A percentile compares a stretch with the other conserved stretches of the same genome.
Conservation (phyloP, 2,113 vertebrate genomes). For the Ammodytes marinus region DNA sequence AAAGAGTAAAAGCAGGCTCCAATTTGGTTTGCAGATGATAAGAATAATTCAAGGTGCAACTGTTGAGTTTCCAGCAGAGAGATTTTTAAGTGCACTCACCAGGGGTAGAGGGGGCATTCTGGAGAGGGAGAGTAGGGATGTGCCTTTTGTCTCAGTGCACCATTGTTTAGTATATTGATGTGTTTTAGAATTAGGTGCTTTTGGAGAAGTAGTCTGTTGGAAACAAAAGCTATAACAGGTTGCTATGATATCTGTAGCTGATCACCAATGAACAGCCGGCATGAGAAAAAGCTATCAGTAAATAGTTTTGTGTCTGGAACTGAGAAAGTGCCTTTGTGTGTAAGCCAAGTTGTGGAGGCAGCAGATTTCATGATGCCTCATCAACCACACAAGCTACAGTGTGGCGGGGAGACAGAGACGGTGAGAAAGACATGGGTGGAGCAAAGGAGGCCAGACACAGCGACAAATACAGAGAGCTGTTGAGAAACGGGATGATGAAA, state of each 20-base stretch:
- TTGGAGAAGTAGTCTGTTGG: slow-evolving; percentile 24
- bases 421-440: slow-evolving; percentile 38
- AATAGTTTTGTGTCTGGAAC: slow-evolving; percentile 68
- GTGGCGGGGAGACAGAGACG: slow-evolving; percentile 25
- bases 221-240: slow-evolving; percentile 39
- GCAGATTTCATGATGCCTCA: slow-evolving; percentile 63
- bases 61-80: slow-evolving; percentile 30
- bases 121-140: slow-evolving; percentile 4
- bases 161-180: slow-evolving; percentile 35
- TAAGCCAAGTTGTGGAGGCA: slow-evolving; percentile 62
- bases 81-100: slow-evolving; percentile 29
- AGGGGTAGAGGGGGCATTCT: neutral
- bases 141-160: slow-evolving; percentile 31
- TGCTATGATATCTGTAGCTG: slow-evolving; percentile 15
- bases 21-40: slow-evolving; percentile 62
- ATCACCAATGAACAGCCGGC: neutral
- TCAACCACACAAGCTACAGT: slow-evolving; percentile 54
- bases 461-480: neutral
- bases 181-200: slow-evolving; percentile 31
- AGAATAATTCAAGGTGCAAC: slow-evolving; percentile 46
- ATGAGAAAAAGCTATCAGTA: slow-evolving; percentile 53
- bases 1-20: slow-evolving; percentile 10
- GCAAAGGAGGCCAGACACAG: slow-evolving; percentile 14
- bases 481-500: slow-evolving; percentile 37
- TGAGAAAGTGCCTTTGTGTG: slow-evolving; percentile 67